Base-by-base conservation (phyloP, 2,888 invertebrate genomes). In the Omphaloscelis lunosa region DNA sequence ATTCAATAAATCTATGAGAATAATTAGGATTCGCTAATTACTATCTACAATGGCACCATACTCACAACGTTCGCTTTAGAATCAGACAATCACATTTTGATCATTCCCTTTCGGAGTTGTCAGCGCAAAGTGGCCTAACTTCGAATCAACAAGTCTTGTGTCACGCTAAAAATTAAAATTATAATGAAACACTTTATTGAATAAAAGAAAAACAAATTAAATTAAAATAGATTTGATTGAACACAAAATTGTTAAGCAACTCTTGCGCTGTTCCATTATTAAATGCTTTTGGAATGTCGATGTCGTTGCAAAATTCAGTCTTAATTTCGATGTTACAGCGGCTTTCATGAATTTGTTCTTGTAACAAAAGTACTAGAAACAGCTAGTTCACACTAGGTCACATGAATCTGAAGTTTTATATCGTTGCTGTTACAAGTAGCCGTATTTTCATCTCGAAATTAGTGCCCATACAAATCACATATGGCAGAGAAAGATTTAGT, bases 211-310 rank as follows among this genome's bases (percentile, higher is more conserved):
- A 29, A 59, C 5, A 67, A 53, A 29, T 67, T 12, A 58, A 66
- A 51, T 11, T n/a, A 34, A 67, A 48, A 20, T 17, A 56, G n/a
- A 67, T 48, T 61, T 41, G 15, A 67, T 63, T 58, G 15, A 81
- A 65, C 34, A 76, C 20, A 76, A n/a, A 59, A 69, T 34, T 27
- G 39, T 53, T 59, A 65, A 77, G 48, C 65, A 53, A 78, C 65
- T 70, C n/a, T 8, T 41, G 78, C 72, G 12, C 82, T 45, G 62
- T 53, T 72, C 48, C 27, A n/a, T 66, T 83, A 70, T 68, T 88
- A 93, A 93, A 94, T 93, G 93, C 94, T 85, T 84, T 74, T 86
- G 94, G 94, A 94, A 95, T 94, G 94, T 92, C 70, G 75, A 95
- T 94, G 94, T 92, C 70, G 75, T 89, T 83, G 77, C 82, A 91